Evolutionary conservation across 2,888 invertebrate species (phyloP), one percentile per base, ranked within the genome.

Genomic region (Cordilura impudica): DNA sequence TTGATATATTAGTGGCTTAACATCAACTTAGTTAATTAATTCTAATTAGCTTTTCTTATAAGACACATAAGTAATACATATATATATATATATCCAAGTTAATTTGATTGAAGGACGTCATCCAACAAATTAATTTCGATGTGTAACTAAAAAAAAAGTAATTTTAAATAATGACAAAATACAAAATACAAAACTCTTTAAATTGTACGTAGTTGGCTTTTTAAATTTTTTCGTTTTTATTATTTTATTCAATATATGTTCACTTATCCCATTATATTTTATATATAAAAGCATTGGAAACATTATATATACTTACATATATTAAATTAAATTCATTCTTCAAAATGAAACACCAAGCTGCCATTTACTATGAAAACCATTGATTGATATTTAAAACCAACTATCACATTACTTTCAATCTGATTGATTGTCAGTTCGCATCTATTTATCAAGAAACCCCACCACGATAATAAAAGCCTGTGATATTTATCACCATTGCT

Each of bases 351-450:
- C 63, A 70, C 53, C 47, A 51, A 53, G 23, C 23, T 63, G 54
- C 16, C 18, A n/a, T 49, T 58, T 70, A 63, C 39, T 56, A 16
- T n/a, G 56, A 70, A 76, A 19, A 35, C 49, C 76, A 76, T 53
- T 76, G 65, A 76, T 71, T 58, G 70, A 76, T 70, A 65, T 71
- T 70, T 65, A 65, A 76, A 76, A 65, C 65, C 76, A 70, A 65
- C 71, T 70, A 58, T 60, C 65, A 65, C 70, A 70, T 65, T 76
- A 65, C 51, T 70, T 31, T 43, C 58, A 69, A 70, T 58, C 49
- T 21, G 47, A 29, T 29, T 65, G 65, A 70, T 65, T 70, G 70
- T 65, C 58, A 70, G 31, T 70, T 43, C 51, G 56, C 51, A 73
- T 58, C 35, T 56, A 73, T 58, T 26, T 56, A 65, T 76, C 58